phyloP scores from a whole-genome alignment of 2,797 vertebrate species.

The Trichosurus vulpecula region DNA sequence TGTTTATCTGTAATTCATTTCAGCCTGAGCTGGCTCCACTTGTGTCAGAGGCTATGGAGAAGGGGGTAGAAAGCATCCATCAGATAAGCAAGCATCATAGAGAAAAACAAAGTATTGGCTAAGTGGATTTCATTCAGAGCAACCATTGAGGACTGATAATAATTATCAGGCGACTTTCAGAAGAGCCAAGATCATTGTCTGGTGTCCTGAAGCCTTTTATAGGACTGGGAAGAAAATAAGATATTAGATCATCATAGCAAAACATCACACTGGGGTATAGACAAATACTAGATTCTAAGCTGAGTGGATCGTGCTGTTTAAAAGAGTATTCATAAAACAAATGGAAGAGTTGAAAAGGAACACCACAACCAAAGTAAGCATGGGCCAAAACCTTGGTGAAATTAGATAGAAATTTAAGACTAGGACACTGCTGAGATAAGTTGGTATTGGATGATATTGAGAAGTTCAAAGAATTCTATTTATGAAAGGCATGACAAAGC shows the following conservation, averaged over 20 bases:
- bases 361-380: neutral
- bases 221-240: neutral
- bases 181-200: neutral
- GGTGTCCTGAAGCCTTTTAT: neutral
- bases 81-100: neutral
- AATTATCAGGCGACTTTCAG: neutral
- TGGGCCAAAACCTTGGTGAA: neutral
- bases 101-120: neutral
- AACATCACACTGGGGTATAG: accelerated
- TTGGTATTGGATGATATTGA: neutral
- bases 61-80: neutral
- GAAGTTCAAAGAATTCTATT: neutral
- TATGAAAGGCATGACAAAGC: neutral
- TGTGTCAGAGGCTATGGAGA: neutral
- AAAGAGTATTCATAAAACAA: neutral
- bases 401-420: neutral
- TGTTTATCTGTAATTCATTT: neutral
- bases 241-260: neutral
- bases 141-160: neutral
- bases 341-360: neutral
- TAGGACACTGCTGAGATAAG: neutral
- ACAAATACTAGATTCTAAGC: neutral
- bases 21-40: neutral
- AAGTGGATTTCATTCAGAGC: neutral
- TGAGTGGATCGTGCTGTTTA: neutral